Base-by-base conservation (phyloP, 2,113 vertebrate species). In the Lipophrys pholis region DNA sequence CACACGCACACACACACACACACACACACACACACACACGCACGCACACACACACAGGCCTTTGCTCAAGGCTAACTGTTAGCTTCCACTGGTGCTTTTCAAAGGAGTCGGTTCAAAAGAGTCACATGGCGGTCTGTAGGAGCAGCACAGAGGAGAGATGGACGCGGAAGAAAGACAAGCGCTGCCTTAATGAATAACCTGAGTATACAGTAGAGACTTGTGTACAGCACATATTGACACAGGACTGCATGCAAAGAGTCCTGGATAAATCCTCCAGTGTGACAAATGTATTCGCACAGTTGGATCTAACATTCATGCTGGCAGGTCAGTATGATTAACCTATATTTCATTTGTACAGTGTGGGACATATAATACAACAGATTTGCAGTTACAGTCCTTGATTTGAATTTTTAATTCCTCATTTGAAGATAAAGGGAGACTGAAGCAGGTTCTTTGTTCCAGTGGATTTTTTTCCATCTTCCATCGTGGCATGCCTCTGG, bases 21-120 rank as follows among this genome's bases (percentile, higher is more conserved):
- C 50, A 51, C 56, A 21, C 56, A 50, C 52, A 42, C 38, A 53
- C 3, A 30, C 59, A 30, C 12, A 21, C 14, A 21, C 7, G 58
- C 5, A 41, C 21, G 57, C 6, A 57, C 43, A 16, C 49, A 62
- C 30, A 61, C 36, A 42, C 36, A 6, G 5, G 48, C 11, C 35
- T 9, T 42, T 3, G 71, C 85, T 72, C 6, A 3, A 43, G 76
- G 81, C 76, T 21, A 5, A 8, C 59, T 76, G 39, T 65, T 15
- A 60, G 70, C 6, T 57, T 48, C 36, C 16, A 48, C 21, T 40
- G n/a, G 66, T 68, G 67, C 48, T 66, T 56, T 78, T 71, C 59
- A 73, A 9, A 50, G 21, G 7, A 40, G 6, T 21, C 42, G 1
- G 30, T 5, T 15, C 12, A 8, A 40, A 15, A 40, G 9, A 43